Conservation (phyloP, 2,888 invertebrate species). For the Epinotia ramella region DNA sequence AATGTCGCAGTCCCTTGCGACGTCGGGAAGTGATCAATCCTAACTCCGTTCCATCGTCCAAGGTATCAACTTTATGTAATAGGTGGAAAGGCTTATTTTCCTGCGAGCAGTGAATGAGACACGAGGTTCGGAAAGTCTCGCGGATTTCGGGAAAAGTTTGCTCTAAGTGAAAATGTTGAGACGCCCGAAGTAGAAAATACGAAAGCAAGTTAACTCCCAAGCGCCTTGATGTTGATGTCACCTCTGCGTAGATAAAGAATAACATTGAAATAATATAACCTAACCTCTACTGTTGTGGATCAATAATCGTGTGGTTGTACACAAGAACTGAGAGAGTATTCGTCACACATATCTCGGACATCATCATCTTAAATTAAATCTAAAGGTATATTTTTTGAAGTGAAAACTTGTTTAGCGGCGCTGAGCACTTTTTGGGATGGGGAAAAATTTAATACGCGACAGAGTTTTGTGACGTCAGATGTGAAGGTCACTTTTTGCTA, state of each 20-base stretch:
- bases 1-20: slow-evolving; percentile 5
- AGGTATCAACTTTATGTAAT: slow-evolving; percentile 2
- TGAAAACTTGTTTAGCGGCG: no score
- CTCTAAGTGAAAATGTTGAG: slow-evolving; percentile 5
- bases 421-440: no score
- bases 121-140: neutral
- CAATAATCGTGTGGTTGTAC: neutral
- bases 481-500: no score
- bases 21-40: neutral
- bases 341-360: no score
- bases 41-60: no score
- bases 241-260: neutral
- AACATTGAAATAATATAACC: neutral
- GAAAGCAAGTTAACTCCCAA: slow-evolving; percentile 1
- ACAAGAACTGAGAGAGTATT: no score
- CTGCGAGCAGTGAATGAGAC: neutral
- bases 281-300: neutral
- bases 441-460: no score
- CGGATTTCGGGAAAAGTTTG: neutral
- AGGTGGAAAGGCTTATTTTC: neutral
- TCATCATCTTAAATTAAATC: no score
- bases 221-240: neutral
- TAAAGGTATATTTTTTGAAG: no score
- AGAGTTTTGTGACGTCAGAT: no score
- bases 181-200: neutral